Base-by-base conservation (phyloP, 1,140 invertebrate genomes). In the Coboldia fuscipes region DNA sequence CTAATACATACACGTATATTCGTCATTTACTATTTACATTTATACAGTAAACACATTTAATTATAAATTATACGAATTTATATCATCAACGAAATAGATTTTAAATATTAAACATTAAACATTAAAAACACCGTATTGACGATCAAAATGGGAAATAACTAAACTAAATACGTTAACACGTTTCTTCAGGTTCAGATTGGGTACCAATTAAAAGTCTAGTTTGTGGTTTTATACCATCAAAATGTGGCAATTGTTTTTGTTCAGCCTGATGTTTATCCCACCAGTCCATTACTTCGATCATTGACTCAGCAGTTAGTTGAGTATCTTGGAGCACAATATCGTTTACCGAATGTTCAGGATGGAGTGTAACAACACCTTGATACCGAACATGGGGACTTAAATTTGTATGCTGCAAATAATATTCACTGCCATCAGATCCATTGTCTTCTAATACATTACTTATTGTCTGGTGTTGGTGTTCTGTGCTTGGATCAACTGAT, bases 261-360 rank as follows among this genome's bases (percentile, higher is more conserved):
- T n/a, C 14, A 14, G 9, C 30, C 32, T 39, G 18, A 42, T 38
- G 29, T 41, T 57, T 54, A 37, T 61, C 57, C 60, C 60, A 62
- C 60, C 60, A 62, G 19, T 58, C 56, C 35, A 61, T 56, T 24
- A 56, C 53, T 37, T 61, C 51, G 30, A 57, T 54, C 46, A 60
- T 57, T 33, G 48, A 48, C 37, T 58, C 51, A 12, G 58, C 53
- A 21, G 51, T 51, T 4, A 58, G 36, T 17, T 33, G 41, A 40
- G 35, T 37, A 37, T 61, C 52, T 17, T 48, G 44, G 18, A 58
- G 41, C 22, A 57, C 48, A 20, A 42, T 33, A 30, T 44, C 33
- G 13, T 48, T 43, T 26, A 37, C 41, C n/a, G 54, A 41, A 12
- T 40, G 42, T 34, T 45, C 40, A 23, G 37, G 40, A 28, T 43